Base-by-base conservation (phyloP, 2,888 invertebrate genomes). In the Eilema griseolum region DNA sequence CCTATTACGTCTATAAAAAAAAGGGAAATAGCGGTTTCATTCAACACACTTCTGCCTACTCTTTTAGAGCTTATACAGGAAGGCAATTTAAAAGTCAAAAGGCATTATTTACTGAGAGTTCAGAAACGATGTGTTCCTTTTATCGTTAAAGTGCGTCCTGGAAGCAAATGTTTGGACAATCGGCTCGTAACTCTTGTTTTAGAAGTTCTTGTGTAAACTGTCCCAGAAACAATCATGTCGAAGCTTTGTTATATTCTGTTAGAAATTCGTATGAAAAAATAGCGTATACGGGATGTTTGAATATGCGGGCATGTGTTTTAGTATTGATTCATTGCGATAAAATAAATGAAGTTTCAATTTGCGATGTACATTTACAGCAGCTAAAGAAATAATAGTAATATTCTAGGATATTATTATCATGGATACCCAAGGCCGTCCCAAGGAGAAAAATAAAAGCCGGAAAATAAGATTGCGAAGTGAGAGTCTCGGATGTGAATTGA, bases 101-200 rank as follows among this genome's bases (percentile, higher is more conserved):
- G 14, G 61, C 28, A 41, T 20, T 66, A 71, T 64, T 71, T 71
- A 67, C 63, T 12, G 7, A 23, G 31, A 33, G 61, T 65, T 57
- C 61, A 64, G 59, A 59, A 63, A 66, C 62, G 52, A 57, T 33
- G 61, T 66, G 57, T 59, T 70, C 61, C 61, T 70, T 66, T 70
- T 66, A 67, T 65, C 28, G 28, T 61, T 10, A 26, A 67, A 65
- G 60, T 28, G 73, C 64, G 79, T 76, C 73, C 81, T 74, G 79
- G 69, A 72, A 69, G 69, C 70, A 71, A 76, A 70, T 83, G 83
- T 81, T 81, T 81, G 83, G 76, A 81, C 74, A 76, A 83, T 83
- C 72, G 72, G 72, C 26, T 82, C 81, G 76, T 81, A 69, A 80
- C 69, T 81, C 81, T 83, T 76, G 74, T 83, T 82, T 81, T 81